phyloP scores from a whole-genome alignment of 2,888 invertebrate species.

The Agrotis segetum region DNA sequence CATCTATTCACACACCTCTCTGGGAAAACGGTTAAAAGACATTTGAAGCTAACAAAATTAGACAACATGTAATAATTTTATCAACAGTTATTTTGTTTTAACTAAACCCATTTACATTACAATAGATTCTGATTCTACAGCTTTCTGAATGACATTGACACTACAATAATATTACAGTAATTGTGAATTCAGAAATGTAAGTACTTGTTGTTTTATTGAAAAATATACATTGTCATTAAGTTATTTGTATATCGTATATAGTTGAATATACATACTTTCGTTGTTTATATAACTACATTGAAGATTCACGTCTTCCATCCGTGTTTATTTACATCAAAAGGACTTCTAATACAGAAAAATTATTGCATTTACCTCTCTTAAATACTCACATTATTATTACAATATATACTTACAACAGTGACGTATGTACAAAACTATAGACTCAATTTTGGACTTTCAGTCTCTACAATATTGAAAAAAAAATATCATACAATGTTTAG shows the following conservation, averaged over 20 bases:
- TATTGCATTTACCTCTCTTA: slow-evolving; percentile 89
- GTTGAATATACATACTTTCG: slow-evolving; percentile 68
- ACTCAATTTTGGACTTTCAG: slow-evolving; percentile 91
- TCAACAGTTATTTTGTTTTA: slow-evolving; percentile 59
- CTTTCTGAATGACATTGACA: slow-evolving; percentile 41
- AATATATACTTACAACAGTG: slow-evolving; percentile 89
- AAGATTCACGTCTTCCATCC: slow-evolving; percentile 76
- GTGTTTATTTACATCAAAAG: slow-evolving; percentile 84
- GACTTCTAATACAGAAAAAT: slow-evolving; percentile 88
- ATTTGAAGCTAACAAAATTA: slow-evolving; percentile 80
- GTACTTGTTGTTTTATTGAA: slow-evolving; percentile 47
- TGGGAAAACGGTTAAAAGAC: slow-evolving; percentile 84
- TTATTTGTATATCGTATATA: slow-evolving; percentile 58
- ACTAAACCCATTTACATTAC: slow-evolving; percentile 57
- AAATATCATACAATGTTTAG: slow-evolving; percentile 81
- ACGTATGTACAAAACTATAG: slow-evolving; percentile 90
- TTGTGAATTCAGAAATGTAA: slow-evolving; percentile 43
- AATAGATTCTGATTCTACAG: slow-evolving; percentile 51
- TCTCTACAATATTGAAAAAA: slow-evolving; percentile 87
- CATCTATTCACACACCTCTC: slow-evolving; percentile 92
- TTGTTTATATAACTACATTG: slow-evolving; percentile 76
- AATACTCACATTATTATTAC: slow-evolving; percentile 86
- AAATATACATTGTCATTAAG: slow-evolving; percentile 58
- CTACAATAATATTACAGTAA: slow-evolving; percentile 52
- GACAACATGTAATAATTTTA: slow-evolving; percentile 64